phyloP scores from a whole-genome alignment of 2,888 invertebrate species.

The Abrostola tripartita region DNA sequence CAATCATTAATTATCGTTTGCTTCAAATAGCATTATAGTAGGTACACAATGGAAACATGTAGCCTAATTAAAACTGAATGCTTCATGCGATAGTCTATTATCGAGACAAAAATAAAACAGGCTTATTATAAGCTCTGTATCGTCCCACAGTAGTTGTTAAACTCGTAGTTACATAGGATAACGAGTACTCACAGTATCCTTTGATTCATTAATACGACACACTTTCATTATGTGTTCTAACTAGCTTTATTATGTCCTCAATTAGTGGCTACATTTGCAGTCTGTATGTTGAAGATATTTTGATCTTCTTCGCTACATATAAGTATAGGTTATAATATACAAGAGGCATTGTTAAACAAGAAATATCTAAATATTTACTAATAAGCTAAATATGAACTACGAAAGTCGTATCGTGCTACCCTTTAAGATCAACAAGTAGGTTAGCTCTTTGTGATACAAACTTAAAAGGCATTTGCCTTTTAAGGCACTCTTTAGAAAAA shows the following conservation, averaged over 20 bases:
- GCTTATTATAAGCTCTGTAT: background rate
- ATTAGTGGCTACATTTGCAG: constrained; percentile 28
- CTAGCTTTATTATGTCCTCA: constrained; percentile 31
- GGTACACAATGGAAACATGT: too few relatives aligned
- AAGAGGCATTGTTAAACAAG: too few relatives aligned
- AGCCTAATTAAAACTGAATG: too few relatives aligned
- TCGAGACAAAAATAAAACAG: constrained; percentile 1
- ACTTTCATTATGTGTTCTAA: constrained; percentile 26
- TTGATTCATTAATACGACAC: constrained; percentile 38
- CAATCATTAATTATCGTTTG: too few relatives aligned
- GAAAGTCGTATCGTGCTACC: constrained; percentile 3
- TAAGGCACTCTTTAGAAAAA: constrained; percentile 41
- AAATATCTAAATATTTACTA: too few relatives aligned
- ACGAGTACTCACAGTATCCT: constrained; percentile 19
- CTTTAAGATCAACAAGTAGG: constrained; percentile 28
- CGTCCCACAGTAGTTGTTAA: background rate
- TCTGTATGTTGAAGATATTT: constrained; percentile 13
- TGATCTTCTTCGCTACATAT: background rate
- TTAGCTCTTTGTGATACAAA: constrained; percentile 30
- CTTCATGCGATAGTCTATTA: background rate
- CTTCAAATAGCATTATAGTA: too few relatives aligned
- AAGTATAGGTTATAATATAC: too few relatives aligned
- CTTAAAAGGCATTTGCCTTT: constrained; percentile 33
- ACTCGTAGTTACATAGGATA: background rate
- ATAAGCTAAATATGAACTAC: constrained; percentile 13